phyloP scores from a whole-genome alignment of 1,140 invertebrate genomes.

The Drosophila burlai region DNA sequence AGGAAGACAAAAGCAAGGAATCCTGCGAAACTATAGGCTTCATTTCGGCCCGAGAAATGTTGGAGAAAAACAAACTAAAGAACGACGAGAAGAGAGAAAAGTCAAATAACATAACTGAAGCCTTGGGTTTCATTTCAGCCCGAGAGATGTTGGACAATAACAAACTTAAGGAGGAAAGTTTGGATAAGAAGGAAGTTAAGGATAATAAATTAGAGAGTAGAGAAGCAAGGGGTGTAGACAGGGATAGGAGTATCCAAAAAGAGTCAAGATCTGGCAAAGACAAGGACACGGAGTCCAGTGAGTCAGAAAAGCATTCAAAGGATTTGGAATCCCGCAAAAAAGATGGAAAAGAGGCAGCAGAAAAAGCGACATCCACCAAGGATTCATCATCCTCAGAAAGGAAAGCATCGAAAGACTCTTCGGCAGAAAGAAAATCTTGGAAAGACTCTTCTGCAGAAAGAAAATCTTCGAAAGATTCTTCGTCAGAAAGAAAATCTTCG shows the following conservation, averaged over 20 bases:
- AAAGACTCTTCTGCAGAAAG: no score
- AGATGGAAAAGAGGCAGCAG: conserved; percentile 8
- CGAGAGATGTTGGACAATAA: conserved; percentile 22
- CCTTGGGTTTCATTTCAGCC: conserved; percentile 12
- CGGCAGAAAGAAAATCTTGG: neutral
- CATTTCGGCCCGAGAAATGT: conserved; percentile 44
- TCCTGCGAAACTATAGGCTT: conserved; percentile 12
- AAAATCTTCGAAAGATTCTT: neutral
- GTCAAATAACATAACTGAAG: no score
- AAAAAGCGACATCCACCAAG: neutral
- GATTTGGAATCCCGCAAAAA: no score
- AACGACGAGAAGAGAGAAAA: no score
- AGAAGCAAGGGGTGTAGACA: neutral
- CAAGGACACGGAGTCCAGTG: neutral
- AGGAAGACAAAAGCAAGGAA: neutral
- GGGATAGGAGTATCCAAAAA: conserved; percentile 6
- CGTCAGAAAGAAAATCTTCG: neutral
- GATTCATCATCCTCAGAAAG: neutral
- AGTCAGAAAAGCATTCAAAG: conserved; percentile 15
- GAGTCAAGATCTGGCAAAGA: conserved; percentile 14
- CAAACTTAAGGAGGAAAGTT: conserved; percentile 22
- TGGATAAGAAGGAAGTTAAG: conserved; percentile 13
- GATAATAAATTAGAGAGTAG: conserved; percentile 14
- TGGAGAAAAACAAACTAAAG: conserved; percentile 36
- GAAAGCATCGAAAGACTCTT: neutral